A percentile compares a stretch with the other conserved stretches of the same genome.
phyloP scores from a whole-genome alignment of 2,797 vertebrate genomes.

The Yasuhikotakia modesta region DNA sequence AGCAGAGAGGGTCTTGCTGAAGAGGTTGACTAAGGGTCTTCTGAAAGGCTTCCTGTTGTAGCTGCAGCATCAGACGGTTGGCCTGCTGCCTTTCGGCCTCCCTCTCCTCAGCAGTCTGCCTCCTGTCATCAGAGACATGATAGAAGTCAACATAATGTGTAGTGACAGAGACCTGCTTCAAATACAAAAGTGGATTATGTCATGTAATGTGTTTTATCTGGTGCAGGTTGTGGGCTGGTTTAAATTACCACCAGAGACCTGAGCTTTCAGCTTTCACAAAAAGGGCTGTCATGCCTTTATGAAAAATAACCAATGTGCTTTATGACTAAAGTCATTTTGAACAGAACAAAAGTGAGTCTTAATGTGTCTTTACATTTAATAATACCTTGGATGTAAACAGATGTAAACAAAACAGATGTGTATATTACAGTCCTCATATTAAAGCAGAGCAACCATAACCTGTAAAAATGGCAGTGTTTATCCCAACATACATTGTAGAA shows the following conservation, averaged over 20 bases:
- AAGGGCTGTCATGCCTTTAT: conserved; percentile 7
- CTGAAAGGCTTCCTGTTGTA: conserved; percentile 95
- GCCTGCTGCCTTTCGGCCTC: conserved; percentile 96
- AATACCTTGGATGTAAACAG: conserved; percentile 9
- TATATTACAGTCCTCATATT: background rate
- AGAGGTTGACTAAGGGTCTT: conserved; percentile 90
- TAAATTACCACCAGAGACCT: conserved; percentile 38
- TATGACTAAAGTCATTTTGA: conserved; percentile 27
- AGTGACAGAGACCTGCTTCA: conserved; percentile 3
- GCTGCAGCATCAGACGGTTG: conserved; percentile 94
- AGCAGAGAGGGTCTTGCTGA: conserved; percentile 93
- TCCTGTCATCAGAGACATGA: conserved; percentile 73
- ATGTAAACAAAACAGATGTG: background rate
- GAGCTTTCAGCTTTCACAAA: conserved; percentile 18
- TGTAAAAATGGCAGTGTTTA: no score
- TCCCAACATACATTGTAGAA: no score
- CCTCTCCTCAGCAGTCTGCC: conserved; percentile 96
- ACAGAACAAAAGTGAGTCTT: conserved; percentile 31
- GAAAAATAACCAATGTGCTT: conserved; percentile 16
- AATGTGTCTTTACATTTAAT: conserved; percentile 38
- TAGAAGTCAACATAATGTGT: conserved; percentile 25
- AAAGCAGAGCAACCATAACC: background rate
- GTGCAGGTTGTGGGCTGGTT: conserved; percentile 35
- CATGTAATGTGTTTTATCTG: conserved; percentile 34
- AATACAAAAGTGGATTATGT: conserved; percentile 39